Evolutionary conservation across 2,113 vertebrate genomes (phyloP).

Genomic region (Oceanodroma tethys): DNA sequence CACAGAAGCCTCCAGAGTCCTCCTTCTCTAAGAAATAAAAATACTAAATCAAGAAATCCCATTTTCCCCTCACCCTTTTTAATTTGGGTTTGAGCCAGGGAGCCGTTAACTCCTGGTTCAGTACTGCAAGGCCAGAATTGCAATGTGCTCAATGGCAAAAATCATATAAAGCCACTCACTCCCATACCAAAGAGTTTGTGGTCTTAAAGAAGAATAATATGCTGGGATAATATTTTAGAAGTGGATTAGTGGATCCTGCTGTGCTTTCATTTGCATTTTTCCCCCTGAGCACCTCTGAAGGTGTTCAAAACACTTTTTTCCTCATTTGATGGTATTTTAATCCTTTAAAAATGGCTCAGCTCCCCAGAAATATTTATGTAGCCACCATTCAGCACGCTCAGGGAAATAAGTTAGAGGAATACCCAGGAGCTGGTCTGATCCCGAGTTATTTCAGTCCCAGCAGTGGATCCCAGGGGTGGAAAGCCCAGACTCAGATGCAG

Average conservation of each 20-base stretch:
- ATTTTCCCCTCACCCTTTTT: not conserved
- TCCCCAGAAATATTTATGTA: not conserved
- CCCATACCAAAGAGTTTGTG: not conserved
- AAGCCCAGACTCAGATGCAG: not conserved
- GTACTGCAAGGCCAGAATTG: not conserved
- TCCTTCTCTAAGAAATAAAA: slow-evolving; percentile 18
- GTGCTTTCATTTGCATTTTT: not conserved
- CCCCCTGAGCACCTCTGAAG: not conserved
- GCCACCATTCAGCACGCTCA: not conserved
- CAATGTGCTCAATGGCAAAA: not conserved
- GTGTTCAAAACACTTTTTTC: not conserved
- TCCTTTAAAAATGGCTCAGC: not conserved
- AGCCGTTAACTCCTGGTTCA: not conserved
- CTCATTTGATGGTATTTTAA: not conserved
- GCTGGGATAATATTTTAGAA: not conserved
- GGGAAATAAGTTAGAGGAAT: not conserved
- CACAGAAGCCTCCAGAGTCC: not conserved
- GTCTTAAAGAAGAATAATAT: not conserved
- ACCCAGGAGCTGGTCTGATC: not conserved
- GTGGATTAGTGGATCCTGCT: not conserved
- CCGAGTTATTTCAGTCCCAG: not conserved
- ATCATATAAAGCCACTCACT: not conserved
- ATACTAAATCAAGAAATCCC: not conserved
- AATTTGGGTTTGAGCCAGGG: not conserved
- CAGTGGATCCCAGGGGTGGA: not conserved